These are phyloP conservation scores for Luehdorfia chinensis DNA, from an alignment of 1,140 invertebrate genomes.

Conservation along the genomic window DNA sequence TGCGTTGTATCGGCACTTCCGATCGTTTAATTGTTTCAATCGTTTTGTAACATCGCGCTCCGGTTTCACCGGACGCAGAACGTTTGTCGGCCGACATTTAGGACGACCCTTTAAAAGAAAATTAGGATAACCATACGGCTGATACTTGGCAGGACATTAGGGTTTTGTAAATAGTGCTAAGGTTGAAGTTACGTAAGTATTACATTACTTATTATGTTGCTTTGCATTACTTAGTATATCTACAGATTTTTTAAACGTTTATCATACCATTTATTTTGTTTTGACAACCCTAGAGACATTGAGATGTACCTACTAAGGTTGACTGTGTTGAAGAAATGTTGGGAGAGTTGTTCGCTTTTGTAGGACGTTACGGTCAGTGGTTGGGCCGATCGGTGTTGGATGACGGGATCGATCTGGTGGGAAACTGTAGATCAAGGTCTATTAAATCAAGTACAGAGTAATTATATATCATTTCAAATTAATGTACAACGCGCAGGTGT, in stretches of 20 bases:
- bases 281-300: too few relatives aligned
- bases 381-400: constrained; percentile 4
- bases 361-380: constrained; percentile 13
- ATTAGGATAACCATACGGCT: background rate
- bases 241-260: too few relatives aligned
- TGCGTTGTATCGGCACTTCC: constrained; percentile 19
- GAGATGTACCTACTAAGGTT: too few relatives aligned
- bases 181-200: too few relatives aligned
- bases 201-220: too few relatives aligned
- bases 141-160: background rate
- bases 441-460: too few relatives aligned
- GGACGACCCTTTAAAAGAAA: constrained; percentile 6
- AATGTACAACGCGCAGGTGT: too few relatives aligned
- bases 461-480: too few relatives aligned
- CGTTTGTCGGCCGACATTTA: constrained; percentile 13
- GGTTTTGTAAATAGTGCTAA: too few relatives aligned
- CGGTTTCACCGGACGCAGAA: constrained; percentile 27
- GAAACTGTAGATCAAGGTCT: constrained; percentile 1
- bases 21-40: constrained; percentile 23
- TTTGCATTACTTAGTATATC: too few relatives aligned
- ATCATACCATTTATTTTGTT: too few relatives aligned
- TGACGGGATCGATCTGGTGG: background rate
- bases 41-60: constrained; percentile 24
- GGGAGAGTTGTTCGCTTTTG: constrained; percentile 1
- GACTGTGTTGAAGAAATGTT: constrained; percentile 1